Evolutionary conservation across 2,113 vertebrate species (phyloP).

Genomic region (Bufo gargarizans): DNA sequence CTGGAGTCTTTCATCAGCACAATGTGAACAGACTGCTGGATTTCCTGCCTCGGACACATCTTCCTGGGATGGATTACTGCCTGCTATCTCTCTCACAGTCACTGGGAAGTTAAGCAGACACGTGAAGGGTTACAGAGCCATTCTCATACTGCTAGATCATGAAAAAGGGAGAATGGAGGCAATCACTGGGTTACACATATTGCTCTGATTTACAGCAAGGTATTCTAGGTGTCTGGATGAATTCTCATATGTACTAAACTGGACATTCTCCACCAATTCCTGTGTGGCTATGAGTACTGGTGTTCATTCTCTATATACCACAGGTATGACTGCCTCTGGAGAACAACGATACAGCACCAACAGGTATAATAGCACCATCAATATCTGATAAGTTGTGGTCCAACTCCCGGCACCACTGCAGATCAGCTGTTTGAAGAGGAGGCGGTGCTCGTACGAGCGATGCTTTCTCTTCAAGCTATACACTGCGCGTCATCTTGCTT

Average conservation of each 20-base stretch:
- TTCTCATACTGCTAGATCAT: background rate
- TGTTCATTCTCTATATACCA: background rate
- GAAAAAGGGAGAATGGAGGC: background rate
- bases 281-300: background rate
- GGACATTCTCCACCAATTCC: background rate
- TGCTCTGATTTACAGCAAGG: constrained; percentile 15
- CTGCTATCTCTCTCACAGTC: constrained; percentile 41
- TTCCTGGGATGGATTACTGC: constrained; percentile 28
- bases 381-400: too few relatives aligned
- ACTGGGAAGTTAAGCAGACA: constrained; percentile 34
- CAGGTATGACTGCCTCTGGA: too few relatives aligned
- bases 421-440: too few relatives aligned
- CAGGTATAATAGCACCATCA: too few relatives aligned
- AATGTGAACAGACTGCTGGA: constrained; percentile 32
- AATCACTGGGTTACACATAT: background rate
- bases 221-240: background rate
- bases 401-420: too few relatives aligned
- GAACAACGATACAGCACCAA: too few relatives aligned
- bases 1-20: constrained; percentile 45
- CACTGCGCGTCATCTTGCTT: too few relatives aligned
- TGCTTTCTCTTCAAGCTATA: too few relatives aligned
- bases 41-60: constrained; percentile 40
- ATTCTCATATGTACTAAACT: background rate
- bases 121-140: constrained; percentile 24
- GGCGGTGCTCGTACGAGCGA: too few relatives aligned